Percentiles rank a stretch among this genome's conserved stretches.
phyloP scores from a whole-genome alignment of 2,888 invertebrate genomes.

The Caenorhabditis wallacei region DNA sequence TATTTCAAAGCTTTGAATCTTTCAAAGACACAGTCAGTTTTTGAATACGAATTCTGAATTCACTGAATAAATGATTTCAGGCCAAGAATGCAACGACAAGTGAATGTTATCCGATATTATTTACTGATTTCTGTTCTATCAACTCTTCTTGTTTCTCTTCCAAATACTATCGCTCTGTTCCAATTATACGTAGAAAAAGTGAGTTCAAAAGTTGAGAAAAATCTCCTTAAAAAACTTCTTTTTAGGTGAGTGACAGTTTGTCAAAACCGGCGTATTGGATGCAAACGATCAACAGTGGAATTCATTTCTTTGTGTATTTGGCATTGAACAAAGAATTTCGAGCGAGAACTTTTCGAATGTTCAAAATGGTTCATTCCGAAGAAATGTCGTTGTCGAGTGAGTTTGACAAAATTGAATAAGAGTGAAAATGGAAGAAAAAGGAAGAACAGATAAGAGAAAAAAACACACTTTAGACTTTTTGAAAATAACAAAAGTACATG shows the following conservation, averaged over 20 bases:
- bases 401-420: slow-evolving; percentile 16
- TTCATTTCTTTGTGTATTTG: slow-evolving; percentile 76
- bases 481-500: not conserved
- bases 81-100: slow-evolving; percentile 71
- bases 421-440: not conserved
- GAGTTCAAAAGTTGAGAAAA: not conserved
- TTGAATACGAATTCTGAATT: not conserved
- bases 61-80: slow-evolving; percentile 50
- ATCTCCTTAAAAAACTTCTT: not conserved
- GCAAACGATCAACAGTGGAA: slow-evolving; percentile 74
- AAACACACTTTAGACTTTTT: not conserved
- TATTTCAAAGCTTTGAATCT: slow-evolving; percentile 70
- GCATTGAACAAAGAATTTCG: slow-evolving; percentile 72
- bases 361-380: slow-evolving; percentile 60
- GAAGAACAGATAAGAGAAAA: not conserved
- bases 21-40: slow-evolving; percentile 69
- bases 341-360: slow-evolving; percentile 61
- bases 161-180: slow-evolving; percentile 72
- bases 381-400: slow-evolving; percentile 64
- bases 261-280: slow-evolving; percentile 76
- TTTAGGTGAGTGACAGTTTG: slow-evolving; percentile 72
- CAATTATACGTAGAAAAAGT: slow-evolving; percentile 70
- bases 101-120: slow-evolving; percentile 74
- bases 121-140: slow-evolving; percentile 74
- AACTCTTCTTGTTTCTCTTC: slow-evolving; percentile 74